phyloP scores from a whole-genome alignment of 1,140 invertebrate species.

The Nephotettix cincticeps region DNA sequence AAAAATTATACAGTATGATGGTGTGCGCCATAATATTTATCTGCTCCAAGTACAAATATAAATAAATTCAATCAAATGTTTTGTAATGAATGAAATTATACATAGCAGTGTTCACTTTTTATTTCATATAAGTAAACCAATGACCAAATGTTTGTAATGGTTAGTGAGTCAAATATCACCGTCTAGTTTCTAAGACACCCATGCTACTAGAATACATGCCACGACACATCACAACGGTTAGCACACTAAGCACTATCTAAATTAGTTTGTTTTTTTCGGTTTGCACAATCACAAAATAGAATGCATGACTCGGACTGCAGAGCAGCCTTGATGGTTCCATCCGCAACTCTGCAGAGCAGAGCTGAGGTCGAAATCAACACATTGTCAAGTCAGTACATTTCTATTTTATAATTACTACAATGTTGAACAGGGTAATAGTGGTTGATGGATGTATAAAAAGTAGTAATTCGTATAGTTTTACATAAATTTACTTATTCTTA shows the following conservation, averaged over 20 bases:
- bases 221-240: background rate
- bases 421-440: background rate
- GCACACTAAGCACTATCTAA: background rate
- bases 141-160: no score
- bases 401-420: constrained; percentile 10
- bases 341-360: background rate
- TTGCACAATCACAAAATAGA: constrained; percentile 4
- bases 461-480: background rate
- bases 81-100: no score
- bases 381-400: background rate
- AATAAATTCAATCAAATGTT: no score
- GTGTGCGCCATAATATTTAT: no score
- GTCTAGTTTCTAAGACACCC: background rate
- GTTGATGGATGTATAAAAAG: background rate
- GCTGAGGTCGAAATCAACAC: background rate
- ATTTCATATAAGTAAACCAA: no score
- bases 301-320: background rate
- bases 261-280: background rate
- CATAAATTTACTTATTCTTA: background rate
- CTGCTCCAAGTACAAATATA: no score
- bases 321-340: background rate
- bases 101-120: no score
- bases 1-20: no score
- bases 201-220: background rate
- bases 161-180: background rate